Base-by-base conservation (phyloP, 2,888 invertebrate genomes). In the Phengaris arion region DNA sequence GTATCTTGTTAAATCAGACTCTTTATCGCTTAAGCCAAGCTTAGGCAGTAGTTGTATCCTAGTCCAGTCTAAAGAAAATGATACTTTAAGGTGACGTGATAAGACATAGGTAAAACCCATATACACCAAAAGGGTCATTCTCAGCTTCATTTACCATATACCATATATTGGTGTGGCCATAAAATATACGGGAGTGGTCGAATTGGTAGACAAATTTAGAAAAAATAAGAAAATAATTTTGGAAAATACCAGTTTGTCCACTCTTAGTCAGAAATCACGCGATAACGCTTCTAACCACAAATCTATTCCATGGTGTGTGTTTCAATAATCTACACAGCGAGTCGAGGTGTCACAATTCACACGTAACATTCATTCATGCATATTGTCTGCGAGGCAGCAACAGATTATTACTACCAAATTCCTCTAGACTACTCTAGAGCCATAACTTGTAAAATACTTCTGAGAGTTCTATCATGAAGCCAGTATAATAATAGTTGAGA, bases 311-410 rank as follows among this genome's bases (percentile, higher is more conserved):
- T 75, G 76, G 59, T 54, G 70, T 70, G 72, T 72, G 52, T 72
- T 52, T 52, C 35, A 35, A 52, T 72, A 13, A 81, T 79, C 81
- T 83, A 81, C 81, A 79, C 81, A 83, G 81, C 83, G 81, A 83
- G 83, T 83, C 79, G 55, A 54, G 64, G 45, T 64, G 6, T 35
- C 68, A 59, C 22, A 22, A 22, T 1, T 22, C 22, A 22, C 68
- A 59, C 15, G 22, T 72, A 72, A 51, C 70, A 70, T 22, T 70
- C 72, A 72, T 22, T 72, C 72, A 35, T 64, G 10, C 54, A 52
- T 52, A 51, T 59, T 59, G 54, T 68, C 75, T 75, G 75, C 76
- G 48, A 69, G 69, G 48, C 48, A 48, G 48, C 48, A 35, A 35
- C 4, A 35, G 4, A 35, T 35, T 35, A 35, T 48, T 5, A 48